Evolutionary conservation across 2,888 invertebrate species (phyloP), one percentile per base, ranked within the genome.

Genomic region (Diaphora mendica): DNA sequence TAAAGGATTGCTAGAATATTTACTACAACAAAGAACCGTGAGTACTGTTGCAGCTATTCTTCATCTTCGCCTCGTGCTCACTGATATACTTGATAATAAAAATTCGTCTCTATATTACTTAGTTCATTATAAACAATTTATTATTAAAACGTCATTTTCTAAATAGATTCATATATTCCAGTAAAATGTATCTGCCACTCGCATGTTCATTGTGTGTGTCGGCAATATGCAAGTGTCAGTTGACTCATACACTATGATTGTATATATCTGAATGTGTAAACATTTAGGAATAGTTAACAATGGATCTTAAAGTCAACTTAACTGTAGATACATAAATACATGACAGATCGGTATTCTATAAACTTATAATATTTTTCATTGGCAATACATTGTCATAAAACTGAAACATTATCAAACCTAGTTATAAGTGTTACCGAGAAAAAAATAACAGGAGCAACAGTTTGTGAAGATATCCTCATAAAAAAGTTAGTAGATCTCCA

Each of bases 401-500:
- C 33, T 59, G 55, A 65, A 64, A 35, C 39, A 35, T 42, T 17
- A 42, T 59, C 71, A 59, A 33, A 23, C 42, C 11, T 30, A 62
- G 7, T 17, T n/a, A 26, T 42, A 13, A 30, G 44, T 26, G 33
- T 51, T 71, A 55, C n/a, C 55, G 85, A 85, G 86, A 26, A 26
- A 86, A 84, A 82, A 82, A 84, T 84, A 81, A 77, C 74, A 87
- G 88, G 78, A 89, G 87, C 85, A 84, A 82, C 15, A 17, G 87
- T 86, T 86, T 81, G 80, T 76, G 77, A 82, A 78, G 82, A 85
- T 83, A 87, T 84, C 86, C 85, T 87, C 88, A 87, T 93, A 91
- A 92, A 92, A 84, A 89, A 87, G 84, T 85, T 87, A 85, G 87
- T 87, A 84, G 86, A 85, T 89, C 86, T 83, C 87, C 84, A 87